Base-by-base conservation (phyloP, 2,888 invertebrate species). In the Lydus trimaculatus region DNA sequence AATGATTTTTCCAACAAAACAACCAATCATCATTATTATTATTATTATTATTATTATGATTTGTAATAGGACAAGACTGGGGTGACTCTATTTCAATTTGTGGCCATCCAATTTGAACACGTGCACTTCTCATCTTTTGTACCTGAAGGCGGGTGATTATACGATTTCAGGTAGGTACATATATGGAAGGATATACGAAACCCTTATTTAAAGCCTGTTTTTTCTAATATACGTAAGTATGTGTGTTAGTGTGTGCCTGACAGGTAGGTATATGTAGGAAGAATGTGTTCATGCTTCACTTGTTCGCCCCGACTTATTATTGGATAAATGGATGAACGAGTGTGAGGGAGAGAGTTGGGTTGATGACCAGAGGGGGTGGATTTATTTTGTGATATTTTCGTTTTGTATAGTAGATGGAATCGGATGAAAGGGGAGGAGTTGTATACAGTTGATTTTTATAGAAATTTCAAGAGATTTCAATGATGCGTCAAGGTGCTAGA, bases 211-310 rank as follows among this genome's bases (percentile, higher is more conserved):
- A 73, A 72, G 79, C 78, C 75, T 75, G 76, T 80, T 79, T 79
- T 77, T 78, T 43, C 15, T 36, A n/a, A n/a, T n/a, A n/a, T n/a
- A n/a, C n/a, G n/a, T n/a, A n/a, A n/a, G 13, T 15, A 1, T 36
- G 36, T 36, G n/a, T 43, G 17, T n/a, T 1, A 6, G 73, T 76
- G 66, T 77, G 76, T 77, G 75, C 77, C 77, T 78, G 80, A 81
- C 83, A 82, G 83, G 82, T 82, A 83, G 81, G 76, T 76, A 72
- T 75, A 72, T 4, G 33, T 28, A 11, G 36, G 36, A 17, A 69
- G 73, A 74, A 77, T 77, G 73, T 76, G 75, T 82, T 83, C 79
- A 81, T 81, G 82, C 82, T 80, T 83, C 83, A 84, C 84, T 84
- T 84, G 84, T 79, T 81, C 67, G 77, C 75, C 78, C 75, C 78